Percentiles rank a stretch among this genome's conserved stretches.
These are phyloP conservation scores for Indri indri DNA, from an alignment of 2,113 vertebrate genomes.

Conservation along the genomic window DNA sequence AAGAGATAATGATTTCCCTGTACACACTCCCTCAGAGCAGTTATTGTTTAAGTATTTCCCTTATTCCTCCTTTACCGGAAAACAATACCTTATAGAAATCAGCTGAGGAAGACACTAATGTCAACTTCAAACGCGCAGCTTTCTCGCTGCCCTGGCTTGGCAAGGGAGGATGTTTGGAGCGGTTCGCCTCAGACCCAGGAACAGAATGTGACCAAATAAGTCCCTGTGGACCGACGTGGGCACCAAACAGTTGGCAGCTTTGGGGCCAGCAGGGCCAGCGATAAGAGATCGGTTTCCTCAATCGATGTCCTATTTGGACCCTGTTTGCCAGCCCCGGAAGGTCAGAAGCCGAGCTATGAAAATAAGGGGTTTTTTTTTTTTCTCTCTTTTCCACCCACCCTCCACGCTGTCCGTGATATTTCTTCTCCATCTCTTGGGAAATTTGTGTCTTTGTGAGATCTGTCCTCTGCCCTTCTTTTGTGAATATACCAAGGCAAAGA, in stretches of 20 bases:
- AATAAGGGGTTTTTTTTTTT: slow-evolving; percentile 56
- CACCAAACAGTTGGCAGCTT: slow-evolving; percentile 61
- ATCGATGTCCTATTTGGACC: slow-evolving; percentile 82
- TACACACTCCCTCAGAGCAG: slow-evolving; percentile 55
- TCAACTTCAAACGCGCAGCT: slow-evolving; percentile 58
- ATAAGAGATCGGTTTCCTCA: slow-evolving; percentile 84
- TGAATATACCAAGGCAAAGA: slow-evolving; percentile 75
- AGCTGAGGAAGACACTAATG: slow-evolving; percentile 63
- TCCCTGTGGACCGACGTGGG: slow-evolving; percentile 22
- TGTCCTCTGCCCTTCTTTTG: slow-evolving; percentile 83
- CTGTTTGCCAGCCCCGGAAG: slow-evolving; percentile 80
- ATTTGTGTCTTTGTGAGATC: slow-evolving; percentile 79
- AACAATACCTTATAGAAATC: slow-evolving; percentile 74
- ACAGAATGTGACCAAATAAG: slow-evolving; percentile 61
- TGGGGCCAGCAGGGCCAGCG: slow-evolving; percentile 79
- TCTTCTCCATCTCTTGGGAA: slow-evolving; percentile 81
- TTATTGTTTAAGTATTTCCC: slow-evolving; percentile 80
- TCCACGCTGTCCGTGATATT: slow-evolving; percentile 16
- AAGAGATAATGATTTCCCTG: slow-evolving; percentile 76
- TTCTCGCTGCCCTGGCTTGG: slow-evolving; percentile 44
- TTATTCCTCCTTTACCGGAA: slow-evolving; percentile 77
- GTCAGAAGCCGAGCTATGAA: slow-evolving; percentile 75
- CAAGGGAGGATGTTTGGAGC: slow-evolving; percentile 55
- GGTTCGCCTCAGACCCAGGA: slow-evolving; percentile 42
- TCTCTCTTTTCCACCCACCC: slow-evolving; percentile 10